Conservation (phyloP, 2,797 vertebrate species). For the Lagorchestes hirsutus region DNA sequence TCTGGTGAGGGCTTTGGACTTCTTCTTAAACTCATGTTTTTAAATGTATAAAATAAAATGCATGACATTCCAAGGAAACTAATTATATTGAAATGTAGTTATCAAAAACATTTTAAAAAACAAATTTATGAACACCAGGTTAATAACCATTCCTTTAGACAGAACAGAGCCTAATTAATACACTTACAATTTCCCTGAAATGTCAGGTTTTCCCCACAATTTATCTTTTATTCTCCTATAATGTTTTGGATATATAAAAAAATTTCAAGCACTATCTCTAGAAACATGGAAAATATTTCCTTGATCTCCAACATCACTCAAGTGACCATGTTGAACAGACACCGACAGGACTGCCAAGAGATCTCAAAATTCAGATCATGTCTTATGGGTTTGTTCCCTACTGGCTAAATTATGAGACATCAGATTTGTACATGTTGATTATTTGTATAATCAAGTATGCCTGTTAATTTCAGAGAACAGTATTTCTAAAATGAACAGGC, state of each 20-base stretch:
- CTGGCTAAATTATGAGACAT: conserved; percentile 23
- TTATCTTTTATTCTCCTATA: conserved; percentile 11
- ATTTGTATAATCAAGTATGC: conserved; percentile 8
- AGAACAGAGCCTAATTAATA: conserved; percentile 45
- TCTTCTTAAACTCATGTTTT: neutral
- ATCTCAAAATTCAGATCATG: conserved; percentile 36
- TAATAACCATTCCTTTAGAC: conserved; percentile 47
- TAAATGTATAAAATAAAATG: neutral
- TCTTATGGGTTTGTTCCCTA: conserved; percentile 42
- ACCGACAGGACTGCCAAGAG: conserved; percentile 12
- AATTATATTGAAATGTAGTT: neutral
- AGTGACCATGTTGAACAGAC: conserved; percentile 42
- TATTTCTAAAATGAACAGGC: conserved; percentile 48
- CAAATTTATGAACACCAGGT: neutral
- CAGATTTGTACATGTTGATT: conserved; percentile 30
- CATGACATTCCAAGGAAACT: neutral
- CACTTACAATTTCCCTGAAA: conserved; percentile 32
- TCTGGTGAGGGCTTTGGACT: neutral
- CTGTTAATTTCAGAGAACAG: conserved; percentile 43
- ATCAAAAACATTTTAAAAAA: neutral
- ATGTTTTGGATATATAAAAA: neutral
- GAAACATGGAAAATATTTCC: neutral
- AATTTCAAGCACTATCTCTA: conserved; percentile 22
- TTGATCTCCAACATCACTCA: conserved; percentile 40
- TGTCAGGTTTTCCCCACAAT: conserved; percentile 17